Percentiles rank a stretch among this genome's conserved stretches.
Conservation (phyloP, 2,888 invertebrate species). For the Archaeoteleia sp. region DNA sequence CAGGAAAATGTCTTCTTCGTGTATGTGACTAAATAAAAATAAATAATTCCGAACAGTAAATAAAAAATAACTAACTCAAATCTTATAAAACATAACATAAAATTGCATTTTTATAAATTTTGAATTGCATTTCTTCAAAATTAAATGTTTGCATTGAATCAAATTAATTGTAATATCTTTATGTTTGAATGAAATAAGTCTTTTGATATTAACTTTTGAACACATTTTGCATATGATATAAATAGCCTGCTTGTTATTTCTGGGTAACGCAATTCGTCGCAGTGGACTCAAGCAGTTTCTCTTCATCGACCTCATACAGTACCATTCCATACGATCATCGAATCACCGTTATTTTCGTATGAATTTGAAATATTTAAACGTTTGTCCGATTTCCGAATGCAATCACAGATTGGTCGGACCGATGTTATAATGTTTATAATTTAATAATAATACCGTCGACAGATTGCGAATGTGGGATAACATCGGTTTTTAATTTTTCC, state of each 20-base stretch:
- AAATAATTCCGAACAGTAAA: neutral
- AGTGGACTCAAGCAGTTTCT: constrained; percentile 64
- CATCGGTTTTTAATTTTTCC: neutral
- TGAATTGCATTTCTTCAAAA: too few species aligned
- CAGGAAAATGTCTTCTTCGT: constrained; percentile 49
- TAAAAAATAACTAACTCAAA: constrained; percentile 7
- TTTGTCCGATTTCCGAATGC: neutral
- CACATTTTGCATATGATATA: too few species aligned
- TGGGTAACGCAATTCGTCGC: constrained; percentile 60
- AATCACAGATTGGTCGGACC: neutral
- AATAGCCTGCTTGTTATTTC: constrained; percentile 53
- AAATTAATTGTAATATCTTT: too few species aligned
- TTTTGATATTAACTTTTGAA: constrained; percentile 4
- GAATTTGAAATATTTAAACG: neutral
- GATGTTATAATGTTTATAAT: too few species aligned
- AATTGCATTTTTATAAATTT: too few species aligned
- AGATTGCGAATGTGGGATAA: too few species aligned
- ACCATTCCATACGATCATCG: constrained; percentile 25
- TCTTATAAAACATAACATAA: too few species aligned
- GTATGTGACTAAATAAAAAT: constrained; percentile 13
- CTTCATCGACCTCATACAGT: constrained; percentile 28
- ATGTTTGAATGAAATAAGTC: constrained; percentile 1
- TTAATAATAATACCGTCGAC: too few species aligned
- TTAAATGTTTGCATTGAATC: too few species aligned
- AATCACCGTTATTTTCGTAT: constrained; percentile 17